phyloP scores from a whole-genome alignment of 2,113 vertebrate species.

The Nyctereutes procyonoides region DNA sequence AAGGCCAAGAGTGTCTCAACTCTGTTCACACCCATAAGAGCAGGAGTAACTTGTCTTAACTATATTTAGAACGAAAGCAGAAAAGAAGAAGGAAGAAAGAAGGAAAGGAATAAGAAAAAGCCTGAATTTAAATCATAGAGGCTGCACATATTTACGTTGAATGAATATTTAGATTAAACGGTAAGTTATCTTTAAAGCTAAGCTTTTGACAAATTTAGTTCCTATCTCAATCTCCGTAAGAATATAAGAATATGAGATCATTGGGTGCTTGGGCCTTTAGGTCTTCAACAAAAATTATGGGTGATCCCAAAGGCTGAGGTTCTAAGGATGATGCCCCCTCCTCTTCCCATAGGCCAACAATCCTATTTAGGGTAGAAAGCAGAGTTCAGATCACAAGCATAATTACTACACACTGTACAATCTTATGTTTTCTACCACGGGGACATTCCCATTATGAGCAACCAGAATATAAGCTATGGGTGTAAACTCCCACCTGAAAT shows the following conservation, averaged over 20 bases:
- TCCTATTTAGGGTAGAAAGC: not conserved
- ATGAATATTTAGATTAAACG: not conserved
- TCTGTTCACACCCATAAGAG: not conserved
- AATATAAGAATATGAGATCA: not conserved
- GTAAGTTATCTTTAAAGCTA: not conserved
- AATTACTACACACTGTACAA: not conserved
- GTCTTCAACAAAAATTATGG: not conserved
- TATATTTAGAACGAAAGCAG: not conserved
- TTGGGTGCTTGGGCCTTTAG: not conserved
- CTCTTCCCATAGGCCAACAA: not conserved
- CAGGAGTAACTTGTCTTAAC: not conserved
- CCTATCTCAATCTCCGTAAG: not conserved
- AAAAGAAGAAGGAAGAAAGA: not conserved
- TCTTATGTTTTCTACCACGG: too few species aligned
- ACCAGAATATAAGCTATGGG: not conserved
- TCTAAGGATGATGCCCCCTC: fast-evolving
- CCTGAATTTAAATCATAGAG: not conserved
- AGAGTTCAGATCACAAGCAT: not conserved
- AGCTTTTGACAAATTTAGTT: not conserved
- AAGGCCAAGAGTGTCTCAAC: not conserved
- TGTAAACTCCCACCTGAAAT: not conserved
- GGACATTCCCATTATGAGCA: not conserved
- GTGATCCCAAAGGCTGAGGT: not conserved
- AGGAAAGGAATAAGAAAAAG: not conserved
- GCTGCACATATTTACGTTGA: not conserved